These are phyloP conservation scores for Thymelicus lineola DNA, from an alignment of 2,888 invertebrate species.

Conservation along the genomic window DNA sequence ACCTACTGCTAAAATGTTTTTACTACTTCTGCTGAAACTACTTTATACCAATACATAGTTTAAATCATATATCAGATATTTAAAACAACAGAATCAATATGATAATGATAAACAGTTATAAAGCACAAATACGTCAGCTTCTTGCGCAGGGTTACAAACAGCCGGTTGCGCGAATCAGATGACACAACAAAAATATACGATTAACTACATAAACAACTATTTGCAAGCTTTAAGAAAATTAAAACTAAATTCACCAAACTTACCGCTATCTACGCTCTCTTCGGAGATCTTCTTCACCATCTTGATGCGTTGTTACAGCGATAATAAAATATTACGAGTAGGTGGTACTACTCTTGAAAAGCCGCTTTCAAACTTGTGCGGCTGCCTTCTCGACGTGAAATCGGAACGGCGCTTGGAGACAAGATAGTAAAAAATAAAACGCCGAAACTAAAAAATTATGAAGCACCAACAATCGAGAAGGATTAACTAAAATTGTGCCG, in stretches of 20 bases:
- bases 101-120: neutral
- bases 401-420: constrained; percentile 75
- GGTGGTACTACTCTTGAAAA: constrained; percentile 80
- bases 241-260: constrained; percentile 52
- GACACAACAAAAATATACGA: constrained; percentile 22
- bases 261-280: constrained; percentile 84
- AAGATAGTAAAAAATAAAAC: constrained; percentile 67
- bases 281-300: constrained; percentile 85
- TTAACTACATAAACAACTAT: constrained; percentile 15
- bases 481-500: constrained; percentile 77
- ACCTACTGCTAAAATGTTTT: no score
- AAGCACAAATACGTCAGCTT: neutral
- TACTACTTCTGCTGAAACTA: no score
- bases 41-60: no score
- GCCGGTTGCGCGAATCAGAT: constrained; percentile 26
- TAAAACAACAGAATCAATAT: neutral
- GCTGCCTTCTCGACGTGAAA: constrained; percentile 83
- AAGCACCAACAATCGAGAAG: constrained; percentile 82
- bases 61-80: no score
- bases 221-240: constrained; percentile 16
- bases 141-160: constrained; percentile 11
- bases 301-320: constrained; percentile 74
- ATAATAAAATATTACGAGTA: constrained; percentile 76
- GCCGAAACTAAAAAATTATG: constrained; percentile 63
- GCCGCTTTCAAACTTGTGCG: constrained; percentile 84